Evolutionary conservation across 2,113 vertebrate species (phyloP).

Genomic region (Blennius ocellaris): DNA sequence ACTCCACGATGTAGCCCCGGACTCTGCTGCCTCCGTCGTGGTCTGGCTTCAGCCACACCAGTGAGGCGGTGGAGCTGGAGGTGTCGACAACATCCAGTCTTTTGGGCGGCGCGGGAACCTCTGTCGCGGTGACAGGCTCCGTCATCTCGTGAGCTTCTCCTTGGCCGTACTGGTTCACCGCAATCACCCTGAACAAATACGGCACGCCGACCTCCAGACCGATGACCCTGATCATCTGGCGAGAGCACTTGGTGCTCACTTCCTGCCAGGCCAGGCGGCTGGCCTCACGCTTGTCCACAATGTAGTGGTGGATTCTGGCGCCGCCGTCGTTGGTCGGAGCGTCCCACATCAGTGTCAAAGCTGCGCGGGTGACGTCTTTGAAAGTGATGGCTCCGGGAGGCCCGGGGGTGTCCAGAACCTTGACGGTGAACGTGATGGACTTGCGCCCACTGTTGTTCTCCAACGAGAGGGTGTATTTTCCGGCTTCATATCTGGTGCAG

Average conservation of each 20-base stretch:
- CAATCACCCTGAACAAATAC: constrained; percentile 93
- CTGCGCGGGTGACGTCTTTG: constrained; percentile 93
- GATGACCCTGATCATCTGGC: constrained; percentile 90
- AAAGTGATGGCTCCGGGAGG: constrained; percentile 93
- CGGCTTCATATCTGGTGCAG: constrained; percentile 94
- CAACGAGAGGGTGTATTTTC: constrained; percentile 94
- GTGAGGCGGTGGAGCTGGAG: constrained; percentile 89
- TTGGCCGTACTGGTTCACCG: constrained; percentile 94
- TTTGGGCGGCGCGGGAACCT: constrained; percentile 95
- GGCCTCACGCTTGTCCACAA: constrained; percentile 95
- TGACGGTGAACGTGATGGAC: constrained; percentile 93
- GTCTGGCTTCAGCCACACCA: constrained; percentile 97
- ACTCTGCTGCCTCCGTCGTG: constrained; percentile 97
- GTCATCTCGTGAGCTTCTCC: constrained; percentile 93
- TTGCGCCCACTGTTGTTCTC: constrained; percentile 97
- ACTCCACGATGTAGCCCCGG: constrained; percentile 92
- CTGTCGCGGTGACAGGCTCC: constrained; percentile 94
- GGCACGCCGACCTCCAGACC: constrained; percentile 89
- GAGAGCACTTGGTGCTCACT: constrained; percentile 89
- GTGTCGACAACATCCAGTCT: constrained; percentile 95
- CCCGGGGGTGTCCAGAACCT: constrained; percentile 96
- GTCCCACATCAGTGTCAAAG: constrained; percentile 96
- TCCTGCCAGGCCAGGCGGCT: constrained; percentile 96
- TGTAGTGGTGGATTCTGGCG: constrained; percentile 92
- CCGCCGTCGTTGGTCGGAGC: constrained; percentile 93